Conservation (phyloP, 2,113 vertebrate genomes). For the Hymenochirus boettgeri region DNA sequence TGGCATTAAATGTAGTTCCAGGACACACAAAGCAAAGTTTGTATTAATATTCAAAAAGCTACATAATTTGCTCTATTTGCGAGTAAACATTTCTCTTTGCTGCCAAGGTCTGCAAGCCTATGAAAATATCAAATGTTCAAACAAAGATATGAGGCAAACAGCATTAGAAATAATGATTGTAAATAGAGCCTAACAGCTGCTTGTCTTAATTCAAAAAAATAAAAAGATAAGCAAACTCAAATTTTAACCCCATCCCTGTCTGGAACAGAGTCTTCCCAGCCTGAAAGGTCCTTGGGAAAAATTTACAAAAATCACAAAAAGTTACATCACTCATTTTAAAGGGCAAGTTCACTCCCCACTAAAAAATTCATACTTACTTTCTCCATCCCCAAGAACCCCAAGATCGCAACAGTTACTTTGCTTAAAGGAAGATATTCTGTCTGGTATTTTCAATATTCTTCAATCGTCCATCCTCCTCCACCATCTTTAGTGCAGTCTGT, state of each 20-base stretch:
- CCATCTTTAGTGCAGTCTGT: too few species aligned
- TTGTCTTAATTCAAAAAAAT: conserved; percentile 3
- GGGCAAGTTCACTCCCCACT: too few species aligned
- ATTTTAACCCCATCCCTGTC: background rate
- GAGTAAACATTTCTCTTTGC: conserved; percentile 28
- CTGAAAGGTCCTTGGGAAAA: too few species aligned
- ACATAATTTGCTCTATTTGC: conserved; percentile 31
- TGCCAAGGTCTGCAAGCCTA: conserved; percentile 28
- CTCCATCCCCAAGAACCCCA: too few species aligned
- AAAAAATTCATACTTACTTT: too few species aligned
- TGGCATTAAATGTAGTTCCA: conserved; percentile 26
- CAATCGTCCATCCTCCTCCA: too few species aligned
- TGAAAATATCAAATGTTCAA: conserved; percentile 42
- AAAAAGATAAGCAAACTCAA: background rate
- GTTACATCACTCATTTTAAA: too few species aligned
- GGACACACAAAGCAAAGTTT: conserved; percentile 24
- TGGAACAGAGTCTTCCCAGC: too few species aligned
- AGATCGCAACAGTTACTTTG: too few species aligned
- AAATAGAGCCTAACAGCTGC: conserved; percentile 27
- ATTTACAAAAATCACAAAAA: too few species aligned
- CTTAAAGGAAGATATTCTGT: too few species aligned
- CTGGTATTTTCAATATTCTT: too few species aligned
- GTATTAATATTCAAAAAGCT: conserved; percentile 35
- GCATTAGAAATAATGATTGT: conserved; percentile 34
- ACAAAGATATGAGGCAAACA: conserved; percentile 40